Percentiles rank a stretch among this genome's conserved stretches.
These are phyloP conservation scores for Pogonophryne albipinna DNA, from an alignment of 2,797 vertebrate species.

Conservation along the genomic window DNA sequence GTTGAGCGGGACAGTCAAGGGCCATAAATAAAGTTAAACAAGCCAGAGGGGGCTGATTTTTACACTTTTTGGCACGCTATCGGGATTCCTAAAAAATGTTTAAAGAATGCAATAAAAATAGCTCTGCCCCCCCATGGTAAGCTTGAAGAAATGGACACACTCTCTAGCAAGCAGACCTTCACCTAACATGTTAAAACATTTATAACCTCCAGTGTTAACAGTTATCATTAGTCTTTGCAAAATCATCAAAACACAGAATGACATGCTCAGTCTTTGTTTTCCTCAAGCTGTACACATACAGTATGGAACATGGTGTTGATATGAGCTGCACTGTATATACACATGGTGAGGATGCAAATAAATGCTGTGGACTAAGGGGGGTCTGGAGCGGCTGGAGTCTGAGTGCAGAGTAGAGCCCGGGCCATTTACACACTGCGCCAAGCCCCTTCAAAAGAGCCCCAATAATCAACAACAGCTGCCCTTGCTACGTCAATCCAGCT, in stretches of 20 bases:
- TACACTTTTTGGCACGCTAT: slow-evolving; percentile 55
- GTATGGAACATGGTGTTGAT: slow-evolving; percentile 59
- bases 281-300: slow-evolving; percentile 50
- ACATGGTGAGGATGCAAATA: slow-evolving; percentile 74
- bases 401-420: slow-evolving; percentile 60
- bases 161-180: slow-evolving; percentile 23
- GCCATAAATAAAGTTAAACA: slow-evolving; percentile 69
- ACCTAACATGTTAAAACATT: slow-evolving; percentile 18
- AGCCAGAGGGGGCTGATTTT: slow-evolving; percentile 47
- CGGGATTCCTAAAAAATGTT: slow-evolving; percentile 63
- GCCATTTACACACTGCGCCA: slow-evolving; percentile 68
- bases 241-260: slow-evolving; percentile 42
- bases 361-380: slow-evolving; percentile 56
- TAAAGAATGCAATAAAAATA: slow-evolving; percentile 71
- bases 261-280: slow-evolving; percentile 33
- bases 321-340: slow-evolving; percentile 56
- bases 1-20: slow-evolving; percentile 62
- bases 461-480: slow-evolving; percentile 86
- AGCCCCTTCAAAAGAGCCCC: slow-evolving; percentile 80
- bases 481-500: slow-evolving; percentile 75
- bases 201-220: slow-evolving; percentile 39
- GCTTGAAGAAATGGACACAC: slow-evolving; percentile 35
- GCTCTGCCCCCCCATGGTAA: slow-evolving; percentile 16
- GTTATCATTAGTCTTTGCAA: slow-evolving; percentile 28
- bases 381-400: slow-evolving; percentile 66